Conservation (phyloP, 92 coral and sea anemone species). For the Pocillopora grandis region DNA sequence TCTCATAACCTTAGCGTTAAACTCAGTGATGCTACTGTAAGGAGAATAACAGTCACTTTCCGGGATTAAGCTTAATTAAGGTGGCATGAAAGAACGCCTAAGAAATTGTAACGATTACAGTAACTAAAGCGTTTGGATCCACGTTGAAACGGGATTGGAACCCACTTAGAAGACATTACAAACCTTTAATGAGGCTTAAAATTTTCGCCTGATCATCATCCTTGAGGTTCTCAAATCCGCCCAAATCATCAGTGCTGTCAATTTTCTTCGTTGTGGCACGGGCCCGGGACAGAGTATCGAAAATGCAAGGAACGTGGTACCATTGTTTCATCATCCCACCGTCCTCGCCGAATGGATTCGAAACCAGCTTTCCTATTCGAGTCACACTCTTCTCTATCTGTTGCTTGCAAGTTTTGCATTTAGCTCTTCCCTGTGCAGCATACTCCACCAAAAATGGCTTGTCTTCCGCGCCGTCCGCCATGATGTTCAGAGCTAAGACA, state of each 20-base stretch:
- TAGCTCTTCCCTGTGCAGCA: conserved; percentile 93
- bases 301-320: conserved; percentile 90
- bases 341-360: conserved; percentile 93
- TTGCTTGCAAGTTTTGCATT: conserved; percentile 92
- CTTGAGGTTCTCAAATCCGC: conserved; percentile 75
- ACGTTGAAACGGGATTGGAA: too few species aligned
- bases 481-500: conserved; percentile 31
- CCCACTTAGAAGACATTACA: not conserved
- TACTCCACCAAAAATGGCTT: conserved; percentile 89
- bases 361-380: conserved; percentile 85
- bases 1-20: too few species aligned
- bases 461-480: conserved; percentile 62
- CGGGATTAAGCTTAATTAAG: too few species aligned
- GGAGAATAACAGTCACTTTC: too few species aligned
- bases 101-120: too few species aligned
- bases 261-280: conserved; percentile 87
- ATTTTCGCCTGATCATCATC: conserved; percentile 78
- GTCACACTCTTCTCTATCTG: conserved; percentile 87
- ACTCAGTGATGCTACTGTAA: too few species aligned
- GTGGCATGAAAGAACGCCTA: too few species aligned
- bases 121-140: too few species aligned
- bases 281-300: conserved; percentile 83
- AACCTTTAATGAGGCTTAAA: conserved; percentile 73
- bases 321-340: conserved; percentile 97
- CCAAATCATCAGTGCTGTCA: conserved; percentile 79